Evolutionary conservation across 2,797 vertebrate genomes (phyloP), one percentile per base, ranked within the genome.

Genomic region (Lacerta agilis): DNA sequence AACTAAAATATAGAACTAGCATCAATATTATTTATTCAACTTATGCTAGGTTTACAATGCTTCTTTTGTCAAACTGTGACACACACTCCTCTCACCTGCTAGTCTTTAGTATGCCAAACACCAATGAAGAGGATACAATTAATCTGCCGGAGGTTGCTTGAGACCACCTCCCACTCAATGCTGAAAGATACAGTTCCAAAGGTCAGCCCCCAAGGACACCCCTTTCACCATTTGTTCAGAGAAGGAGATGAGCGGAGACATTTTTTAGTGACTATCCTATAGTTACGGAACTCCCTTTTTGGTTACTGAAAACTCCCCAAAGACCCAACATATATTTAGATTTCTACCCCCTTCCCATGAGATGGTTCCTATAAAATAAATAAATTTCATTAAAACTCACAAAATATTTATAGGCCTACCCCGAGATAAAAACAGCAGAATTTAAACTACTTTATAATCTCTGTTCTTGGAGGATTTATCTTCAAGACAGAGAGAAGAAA

Each of bases 401-500:
- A 66, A 66, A 83, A 25, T 36, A 33, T 72, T 69, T 27, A 29
- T 58, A n/a, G n/a, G n/a, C n/a, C n/a, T n/a, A 27, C 15, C 23
- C 36, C 45, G 15, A 38, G 73, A 58, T 36, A 23, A 55, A 83
- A 72, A 55, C 3, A 55, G 82, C 1, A 27, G 82, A 23, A 75
- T 58, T 73, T 27, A 83, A 72, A 73, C 3, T 13, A 55, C 49
- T 55, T 13, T 55, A 55, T 55, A 15, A 55, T 76, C 13, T 58
- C 45, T 55, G 27, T 9, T 27, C 38, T 75, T 85, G 49, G 3
- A 7, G 20, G 17, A 84, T 72, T 8, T 76, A 36, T 27, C 36
- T 92, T 76, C 83, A 89, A 87, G 81, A 77, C 67, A 94, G 91
- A 91, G 91, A 82, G 38, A 66, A 90, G 76, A 93, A 91, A 9